Percentiles rank a stretch among this genome's conserved stretches.
Conservation (phyloP, 1,140 invertebrate genomes). For the Zaprionus nigranus region DNA sequence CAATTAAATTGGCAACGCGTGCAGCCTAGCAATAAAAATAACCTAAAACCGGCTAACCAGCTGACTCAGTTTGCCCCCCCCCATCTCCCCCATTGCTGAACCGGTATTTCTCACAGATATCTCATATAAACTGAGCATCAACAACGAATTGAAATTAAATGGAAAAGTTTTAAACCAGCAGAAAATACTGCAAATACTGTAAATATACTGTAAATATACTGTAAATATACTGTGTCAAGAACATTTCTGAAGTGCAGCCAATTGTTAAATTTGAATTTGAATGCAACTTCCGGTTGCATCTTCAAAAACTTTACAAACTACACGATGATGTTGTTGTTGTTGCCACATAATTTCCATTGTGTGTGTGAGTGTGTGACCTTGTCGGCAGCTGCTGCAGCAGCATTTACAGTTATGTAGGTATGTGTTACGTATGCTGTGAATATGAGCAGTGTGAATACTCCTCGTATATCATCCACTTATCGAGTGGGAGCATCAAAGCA, state of each 20-base stretch:
- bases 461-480: constrained; percentile 52
- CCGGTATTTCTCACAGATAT: neutral
- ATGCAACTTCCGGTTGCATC: constrained; percentile 31
- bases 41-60: constrained; percentile 45
- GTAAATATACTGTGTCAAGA: neutral
- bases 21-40: constrained; percentile 71
- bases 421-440: neutral
- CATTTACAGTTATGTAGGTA: constrained; percentile 8
- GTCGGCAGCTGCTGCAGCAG: constrained; percentile 11
- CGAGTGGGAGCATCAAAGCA: constrained; percentile 47
- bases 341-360: constrained; percentile 26
- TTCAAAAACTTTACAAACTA: constrained; percentile 21
- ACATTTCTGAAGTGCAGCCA: constrained; percentile 13
- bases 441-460: constrained; percentile 8
- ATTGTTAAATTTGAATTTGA: constrained; percentile 47
- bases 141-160: neutral
- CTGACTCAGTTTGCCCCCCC: constrained; percentile 41
- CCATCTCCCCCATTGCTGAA: neutral
- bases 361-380: constrained; percentile 31
- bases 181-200: neutral
- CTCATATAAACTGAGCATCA: neutral
- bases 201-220: no score
- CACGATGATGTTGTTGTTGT: constrained; percentile 17
- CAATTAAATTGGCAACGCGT: constrained; percentile 75
- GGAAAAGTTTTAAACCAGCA: neutral